phyloP scores from a whole-genome alignment of 2,888 invertebrate genomes.

The Protonemura montana region DNA sequence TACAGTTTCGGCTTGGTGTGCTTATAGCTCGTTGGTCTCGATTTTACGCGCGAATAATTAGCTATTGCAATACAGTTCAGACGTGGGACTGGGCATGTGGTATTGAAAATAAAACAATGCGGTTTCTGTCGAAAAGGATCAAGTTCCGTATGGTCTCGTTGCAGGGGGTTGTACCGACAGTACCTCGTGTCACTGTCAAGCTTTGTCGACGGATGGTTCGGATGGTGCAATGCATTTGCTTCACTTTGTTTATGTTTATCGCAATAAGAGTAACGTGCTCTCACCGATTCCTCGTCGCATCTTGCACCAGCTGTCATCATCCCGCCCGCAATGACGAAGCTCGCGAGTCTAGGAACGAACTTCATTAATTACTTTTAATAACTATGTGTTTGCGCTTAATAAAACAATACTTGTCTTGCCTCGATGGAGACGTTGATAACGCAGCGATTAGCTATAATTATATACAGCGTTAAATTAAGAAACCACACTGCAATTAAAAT shows the following conservation, averaged over 20 bases:
- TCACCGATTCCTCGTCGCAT: neutral
- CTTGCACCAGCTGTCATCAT: constrained; percentile 15
- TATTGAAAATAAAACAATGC: neutral
- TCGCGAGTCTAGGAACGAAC: constrained; percentile 13
- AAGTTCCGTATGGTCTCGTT: neutral
- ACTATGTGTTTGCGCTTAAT: constrained; percentile 18
- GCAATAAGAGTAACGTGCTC: neutral
- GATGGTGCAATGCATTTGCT: neutral
- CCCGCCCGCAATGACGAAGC: neutral
- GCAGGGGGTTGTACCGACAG: neutral
- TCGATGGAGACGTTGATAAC: neutral
- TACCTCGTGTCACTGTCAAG: constrained; percentile 31
- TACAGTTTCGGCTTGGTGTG: neutral
- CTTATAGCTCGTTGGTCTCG: neutral
- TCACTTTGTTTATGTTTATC: neutral
- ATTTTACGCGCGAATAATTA: neutral
- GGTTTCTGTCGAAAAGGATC: neutral
- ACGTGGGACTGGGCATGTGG: too few species aligned
- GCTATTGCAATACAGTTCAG: neutral
- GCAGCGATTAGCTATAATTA: neutral
- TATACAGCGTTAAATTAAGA: too few species aligned
- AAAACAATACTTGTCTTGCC: neutral
- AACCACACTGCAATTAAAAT: too few species aligned
- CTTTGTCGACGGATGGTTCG: neutral
- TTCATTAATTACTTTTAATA: constrained; percentile 16